Percentiles rank a stretch among this genome's conserved stretches.
Conservation (phyloP, 2,797 vertebrate genomes). For the Podarcis lilfordi region DNA sequence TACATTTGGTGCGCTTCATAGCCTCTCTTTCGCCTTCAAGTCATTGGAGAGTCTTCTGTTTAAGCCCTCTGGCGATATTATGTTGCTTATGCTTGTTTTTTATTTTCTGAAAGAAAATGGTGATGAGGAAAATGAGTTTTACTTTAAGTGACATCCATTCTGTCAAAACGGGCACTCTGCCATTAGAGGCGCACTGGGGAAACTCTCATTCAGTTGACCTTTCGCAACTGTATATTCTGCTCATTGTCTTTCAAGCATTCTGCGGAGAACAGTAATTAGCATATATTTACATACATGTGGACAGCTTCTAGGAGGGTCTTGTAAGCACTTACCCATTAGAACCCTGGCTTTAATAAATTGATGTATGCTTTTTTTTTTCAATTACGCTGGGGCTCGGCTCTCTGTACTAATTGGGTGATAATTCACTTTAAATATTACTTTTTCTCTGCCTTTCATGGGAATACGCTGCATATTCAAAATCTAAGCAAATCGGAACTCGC, state of each 20-base stretch:
- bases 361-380: slow-evolving; percentile 38
- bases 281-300: slow-evolving; percentile 67
- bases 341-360: slow-evolving; percentile 8
- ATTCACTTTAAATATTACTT: neutral
- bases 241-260: slow-evolving; percentile 68
- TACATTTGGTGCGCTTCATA: neutral
- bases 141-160: slow-evolving; percentile 53
- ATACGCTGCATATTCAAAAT: slow-evolving; percentile 8
- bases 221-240: slow-evolving; percentile 56
- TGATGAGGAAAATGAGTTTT: slow-evolving; percentile 55
- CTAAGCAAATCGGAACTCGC: neutral
- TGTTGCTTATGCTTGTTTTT: slow-evolving; percentile 28
- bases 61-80: slow-evolving; percentile 25
- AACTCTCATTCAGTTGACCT: slow-evolving; percentile 66
- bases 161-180: slow-evolving; percentile 20
- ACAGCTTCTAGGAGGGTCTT: slow-evolving; percentile 37
- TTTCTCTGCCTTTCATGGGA: neutral
- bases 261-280: slow-evolving; percentile 58
- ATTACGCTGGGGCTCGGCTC: slow-evolving; percentile 10
- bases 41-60: slow-evolving; percentile 7
- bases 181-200: slow-evolving; percentile 42
- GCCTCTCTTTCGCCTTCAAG: slow-evolving; percentile 35
- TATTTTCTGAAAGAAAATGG: slow-evolving; percentile 40
- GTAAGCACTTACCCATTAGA: slow-evolving; percentile 36
- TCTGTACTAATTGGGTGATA: slow-evolving; percentile 22